Percentiles rank a stretch among this genome's conserved stretches.
Conservation (phyloP, 2,113 vertebrate genomes). For the Alces alces region DNA sequence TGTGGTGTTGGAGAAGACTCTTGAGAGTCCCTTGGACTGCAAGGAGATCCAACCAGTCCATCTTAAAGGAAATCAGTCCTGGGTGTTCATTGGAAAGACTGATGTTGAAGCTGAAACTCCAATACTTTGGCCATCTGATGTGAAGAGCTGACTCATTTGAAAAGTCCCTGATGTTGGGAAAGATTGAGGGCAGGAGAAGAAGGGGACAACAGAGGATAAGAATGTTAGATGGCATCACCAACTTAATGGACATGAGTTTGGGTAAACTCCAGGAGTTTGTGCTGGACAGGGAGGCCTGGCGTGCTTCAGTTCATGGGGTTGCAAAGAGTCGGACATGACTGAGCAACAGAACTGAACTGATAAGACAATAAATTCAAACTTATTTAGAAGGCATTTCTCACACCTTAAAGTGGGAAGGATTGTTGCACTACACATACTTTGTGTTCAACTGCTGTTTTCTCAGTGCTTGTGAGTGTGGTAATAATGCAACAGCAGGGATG, state of each 20-base stretch:
- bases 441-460: neutral
- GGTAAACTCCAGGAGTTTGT: neutral
- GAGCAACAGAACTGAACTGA: neutral
- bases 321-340: neutral
- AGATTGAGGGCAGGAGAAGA: neutral
- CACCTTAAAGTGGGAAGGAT: too few relatives aligned
- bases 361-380: neutral
- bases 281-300: neutral
- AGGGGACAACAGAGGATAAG: neutral
- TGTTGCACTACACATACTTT: neutral
- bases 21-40: neutral
- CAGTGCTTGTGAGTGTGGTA: too few relatives aligned
- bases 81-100: neutral
- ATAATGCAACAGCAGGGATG: too few relatives aligned
- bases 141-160: neutral
- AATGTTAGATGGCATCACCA: neutral
- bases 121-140: neutral
- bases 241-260: neutral
- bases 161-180: neutral
- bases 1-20: neutral
- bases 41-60: neutral
- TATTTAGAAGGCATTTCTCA: neutral
- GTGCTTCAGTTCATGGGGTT: fast-evolving
- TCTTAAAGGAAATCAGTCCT: neutral
- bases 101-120: neutral